Evolutionary conservation across 2,888 invertebrate species (phyloP), one percentile per base, ranked within the genome.

Genomic region (Neria commutata): DNA sequence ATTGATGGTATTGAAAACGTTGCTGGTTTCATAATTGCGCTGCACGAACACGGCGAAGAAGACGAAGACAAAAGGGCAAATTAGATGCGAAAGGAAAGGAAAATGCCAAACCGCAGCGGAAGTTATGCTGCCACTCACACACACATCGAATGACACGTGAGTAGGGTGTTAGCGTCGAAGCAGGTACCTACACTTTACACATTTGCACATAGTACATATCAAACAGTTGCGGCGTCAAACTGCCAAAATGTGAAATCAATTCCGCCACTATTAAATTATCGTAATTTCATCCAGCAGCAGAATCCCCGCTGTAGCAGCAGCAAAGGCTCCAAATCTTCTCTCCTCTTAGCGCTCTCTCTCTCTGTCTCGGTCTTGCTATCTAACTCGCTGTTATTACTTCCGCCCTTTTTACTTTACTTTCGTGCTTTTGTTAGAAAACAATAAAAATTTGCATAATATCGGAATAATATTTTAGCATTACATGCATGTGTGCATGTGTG

Each of bases 371-470:
- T 61, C 45, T 17, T 2, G 14, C 14, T 11, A 5, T 21, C 11
- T 6, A 8, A 11, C 23, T 21, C 14, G 40, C 40, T n/a, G 6
- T n/a, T 11, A 17, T 21, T 21, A 46, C 21, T 11, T 5, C 21
- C 33, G 21, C 21, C 8, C 33, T 16, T 40, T 37, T 34, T 17
- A 11, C 25, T 42, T 51, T 23, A 24, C 8, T 56, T 40, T 60
- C 60, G 58, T 24, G 37, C 64, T 64, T 68, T 52, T 49, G 54
- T 54, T 59, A 63, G 63, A 72, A 71, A 75, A 73, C 76, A 75
- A 73, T 75, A 68, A 75, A 76, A 76, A 75, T 75, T 75, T 76
- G 69, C 75, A 75, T 75, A 75, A 75, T 76, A 76, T 72, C 73
- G 72, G 72, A 75, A 71, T 76, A 74, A 76, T 76, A 76, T 72